Evolutionary conservation across 1,140 invertebrate genomes (phyloP).

Genomic region (Agrypnia vestita): DNA sequence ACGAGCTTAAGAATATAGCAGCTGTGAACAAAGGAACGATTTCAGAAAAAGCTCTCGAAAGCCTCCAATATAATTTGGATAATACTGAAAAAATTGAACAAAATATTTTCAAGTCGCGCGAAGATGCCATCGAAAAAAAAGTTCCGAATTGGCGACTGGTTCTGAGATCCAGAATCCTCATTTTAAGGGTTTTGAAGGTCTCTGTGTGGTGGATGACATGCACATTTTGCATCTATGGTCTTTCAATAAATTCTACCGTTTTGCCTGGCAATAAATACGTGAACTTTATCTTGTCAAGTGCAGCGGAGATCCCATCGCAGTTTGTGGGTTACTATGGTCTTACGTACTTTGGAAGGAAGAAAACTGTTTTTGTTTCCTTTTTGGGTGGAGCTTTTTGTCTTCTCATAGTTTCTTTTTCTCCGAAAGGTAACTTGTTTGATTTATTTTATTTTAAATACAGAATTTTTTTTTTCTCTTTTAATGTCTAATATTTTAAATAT

Average conservation of each 20-base stretch:
- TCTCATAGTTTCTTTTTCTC: slow-evolving; percentile 49
- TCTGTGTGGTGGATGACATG: slow-evolving; percentile 83
- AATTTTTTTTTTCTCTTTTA: too few relatives aligned
- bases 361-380: slow-evolving; percentile 75
- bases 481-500: too few relatives aligned
- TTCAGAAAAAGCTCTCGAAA: slow-evolving; percentile 73
- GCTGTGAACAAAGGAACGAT: slow-evolving; percentile 79
- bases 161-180: slow-evolving; percentile 75
- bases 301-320: slow-evolving; percentile 83
- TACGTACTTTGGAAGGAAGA: slow-evolving; percentile 78
- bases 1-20: slow-evolving; percentile 76
- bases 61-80: slow-evolving; percentile 68
- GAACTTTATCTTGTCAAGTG: slow-evolving; percentile 80
- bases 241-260: slow-evolving; percentile 87
- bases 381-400: slow-evolving; percentile 73
- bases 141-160: slow-evolving; percentile 71
- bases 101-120: not conserved
- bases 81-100: slow-evolving; percentile 58
- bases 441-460: not conserved
- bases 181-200: slow-evolving; percentile 79
- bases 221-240: slow-evolving; percentile 86
- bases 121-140: not conserved
- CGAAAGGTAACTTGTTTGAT: slow-evolving; percentile 39
- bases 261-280: slow-evolving; percentile 80
- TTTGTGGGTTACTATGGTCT: slow-evolving; percentile 77